Evolutionary conservation across 2,888 invertebrate species (phyloP), one percentile per base, ranked within the genome.

Genomic region (Beris chalybata): DNA sequence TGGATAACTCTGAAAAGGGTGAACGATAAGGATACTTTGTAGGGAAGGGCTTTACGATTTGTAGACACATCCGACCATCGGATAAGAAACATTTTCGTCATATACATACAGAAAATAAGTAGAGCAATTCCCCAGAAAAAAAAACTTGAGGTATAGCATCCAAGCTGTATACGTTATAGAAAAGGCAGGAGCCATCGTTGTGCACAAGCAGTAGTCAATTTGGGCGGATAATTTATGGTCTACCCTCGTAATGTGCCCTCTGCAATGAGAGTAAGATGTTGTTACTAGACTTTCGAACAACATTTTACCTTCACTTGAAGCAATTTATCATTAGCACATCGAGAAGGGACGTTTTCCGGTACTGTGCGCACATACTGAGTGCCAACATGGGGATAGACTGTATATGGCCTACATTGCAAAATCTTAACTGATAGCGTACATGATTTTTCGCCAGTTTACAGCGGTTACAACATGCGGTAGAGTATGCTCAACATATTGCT

Each of bases 1-100:
- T n/a, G 47, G 47, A 58, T 58, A 47, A 58, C 45, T 38, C 47
- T 58, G 47, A 58, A 58, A 58, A 58, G 58, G 58, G 58, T 58
- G 45, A 58, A 45, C 45, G 58, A 56, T 56, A 56, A 56, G 56
- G 43, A 43, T 56, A 32, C 30, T 29, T 58, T 47, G 45, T 58
- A 45, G 58, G 44, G 7, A 30, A 58, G 45, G 45, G 45, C 44
- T 45, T 30, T n/a, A 58, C 58, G 45, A 45, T 58, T 58, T 58
- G 58, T 58, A 38, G 30, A 38, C 56, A 58, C 29, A 58, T 58
- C 58, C 9, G 29, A 9, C 58, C 58, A n/a, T 58, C 45, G 45
- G 58, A 58, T 47, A 58, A 44, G 47, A 58, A 58, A 30, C 22
- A 12, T 58, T 47, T 30, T 47, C 22, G n/a, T 22, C 22, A 22